Evolutionary conservation across 2,113 vertebrate genomes (phyloP).

Genomic region (Oryzias melastigma): DNA sequence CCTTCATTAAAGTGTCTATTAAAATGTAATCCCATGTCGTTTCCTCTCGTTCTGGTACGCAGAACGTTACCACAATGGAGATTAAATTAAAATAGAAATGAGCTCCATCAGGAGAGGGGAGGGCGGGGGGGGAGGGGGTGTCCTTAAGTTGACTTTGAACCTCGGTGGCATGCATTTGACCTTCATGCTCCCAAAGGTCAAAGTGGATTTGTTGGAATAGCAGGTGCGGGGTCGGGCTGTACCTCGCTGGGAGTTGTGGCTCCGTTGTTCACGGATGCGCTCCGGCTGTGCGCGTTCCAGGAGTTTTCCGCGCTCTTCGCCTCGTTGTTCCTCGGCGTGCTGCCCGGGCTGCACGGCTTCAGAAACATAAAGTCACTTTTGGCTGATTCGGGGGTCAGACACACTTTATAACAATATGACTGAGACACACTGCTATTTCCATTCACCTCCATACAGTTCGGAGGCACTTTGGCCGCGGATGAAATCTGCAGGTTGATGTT

Average conservation of each 20-base stretch:
- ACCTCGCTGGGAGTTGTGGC: constrained; percentile 84
- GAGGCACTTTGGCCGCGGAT: constrained; percentile 76
- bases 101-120: too few species aligned
- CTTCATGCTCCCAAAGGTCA: constrained; percentile 57
- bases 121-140: too few species aligned
- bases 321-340: constrained; percentile 81
- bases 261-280: constrained; percentile 74
- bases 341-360: constrained; percentile 85
- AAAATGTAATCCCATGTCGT: constrained; percentile 42
- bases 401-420: constrained; percentile 90
- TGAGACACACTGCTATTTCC: constrained; percentile 76
- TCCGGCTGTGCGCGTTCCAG: constrained; percentile 74
- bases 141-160: constrained; percentile 24
- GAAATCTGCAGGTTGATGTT: constrained; percentile 82
- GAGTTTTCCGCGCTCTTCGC: constrained; percentile 78
- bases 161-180: constrained; percentile 48
- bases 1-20: constrained; percentile 55
- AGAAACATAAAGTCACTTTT: constrained; percentile 95
- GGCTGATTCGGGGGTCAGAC: constrained; percentile 86
- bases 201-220: not conserved
- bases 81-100: not conserved
- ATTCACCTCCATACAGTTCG: constrained; percentile 80
- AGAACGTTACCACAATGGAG: constrained; percentile 33
- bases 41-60: constrained; percentile 38
- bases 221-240: constrained; percentile 15